Conservation (phyloP, 2,888 invertebrate genomes). For the Scaptomyza reducta region DNA sequence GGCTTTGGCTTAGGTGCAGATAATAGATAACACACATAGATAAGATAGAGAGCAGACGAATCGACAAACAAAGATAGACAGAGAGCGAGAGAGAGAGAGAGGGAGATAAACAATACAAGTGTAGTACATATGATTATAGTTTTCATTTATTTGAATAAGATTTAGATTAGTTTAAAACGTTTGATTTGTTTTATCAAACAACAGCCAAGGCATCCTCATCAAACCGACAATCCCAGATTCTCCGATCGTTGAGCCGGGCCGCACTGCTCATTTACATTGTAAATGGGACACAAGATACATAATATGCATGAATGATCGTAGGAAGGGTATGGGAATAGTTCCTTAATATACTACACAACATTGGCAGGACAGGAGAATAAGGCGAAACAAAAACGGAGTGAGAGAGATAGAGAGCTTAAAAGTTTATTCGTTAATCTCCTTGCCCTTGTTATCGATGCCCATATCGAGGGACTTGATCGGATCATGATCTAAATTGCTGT, state of each 20-base stretch:
- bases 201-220: slow-evolving; percentile 13
- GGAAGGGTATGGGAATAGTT: neutral
- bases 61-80: neutral
- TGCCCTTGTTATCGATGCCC: slow-evolving; percentile 73
- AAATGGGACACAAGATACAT: slow-evolving; percentile 30
- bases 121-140: slow-evolving; percentile 17
- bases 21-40: slow-evolving; percentile 6
- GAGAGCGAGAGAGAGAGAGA: neutral
- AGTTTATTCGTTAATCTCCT: slow-evolving; percentile 56
- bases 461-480: slow-evolving; percentile 39
- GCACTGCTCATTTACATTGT: slow-evolving; percentile 50
- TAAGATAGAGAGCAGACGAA: slow-evolving; percentile 2
- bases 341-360: slow-evolving; percentile 48
- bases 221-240: slow-evolving; percentile 1
- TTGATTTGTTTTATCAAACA: slow-evolving; percentile 61
- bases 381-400: neutral
- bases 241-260: slow-evolving; percentile 12
- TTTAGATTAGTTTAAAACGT: slow-evolving; percentile 55
- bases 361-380: slow-evolving; percentile 8
- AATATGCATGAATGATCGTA: slow-evolving; percentile 19
- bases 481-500: neutral
- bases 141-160: slow-evolving; percentile 57
- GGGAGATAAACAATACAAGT: neutral
- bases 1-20: slow-evolving; percentile 6
- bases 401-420: neutral